Evolutionary conservation across 2,113 vertebrate genomes (phyloP).

Genomic region (Asarcornis scutulata): DNA sequence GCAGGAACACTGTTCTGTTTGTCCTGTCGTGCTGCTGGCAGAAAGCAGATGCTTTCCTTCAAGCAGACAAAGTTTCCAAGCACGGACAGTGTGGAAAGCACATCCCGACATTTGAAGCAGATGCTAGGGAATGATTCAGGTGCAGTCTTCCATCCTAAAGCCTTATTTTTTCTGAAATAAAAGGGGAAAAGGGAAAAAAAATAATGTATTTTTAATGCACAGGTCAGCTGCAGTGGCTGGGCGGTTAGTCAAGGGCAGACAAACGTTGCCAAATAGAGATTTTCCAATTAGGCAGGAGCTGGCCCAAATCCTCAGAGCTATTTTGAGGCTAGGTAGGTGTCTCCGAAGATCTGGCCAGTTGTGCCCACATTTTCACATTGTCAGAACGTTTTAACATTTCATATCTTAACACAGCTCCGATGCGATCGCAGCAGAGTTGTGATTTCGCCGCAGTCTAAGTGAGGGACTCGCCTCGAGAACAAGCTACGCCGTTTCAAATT

Average conservation of each 20-base stretch:
- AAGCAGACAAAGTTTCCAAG: background rate
- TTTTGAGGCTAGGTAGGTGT: background rate
- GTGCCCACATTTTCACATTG: background rate
- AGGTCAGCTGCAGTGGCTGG: background rate
- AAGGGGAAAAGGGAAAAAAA: background rate
- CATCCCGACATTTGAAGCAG: background rate
- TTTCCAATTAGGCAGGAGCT: background rate
- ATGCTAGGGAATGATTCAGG: slow-evolving; percentile 26
- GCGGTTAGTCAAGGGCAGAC: background rate
- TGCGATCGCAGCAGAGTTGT: background rate
- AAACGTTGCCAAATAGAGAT: slow-evolving; percentile 27
- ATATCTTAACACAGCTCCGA: background rate
- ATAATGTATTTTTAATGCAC: background rate
- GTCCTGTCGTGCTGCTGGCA: background rate
- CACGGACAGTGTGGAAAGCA: background rate
- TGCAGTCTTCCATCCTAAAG: background rate
- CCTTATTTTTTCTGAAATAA: background rate
- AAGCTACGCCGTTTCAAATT: background rate
- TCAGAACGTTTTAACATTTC: background rate
- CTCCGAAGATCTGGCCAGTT: background rate
- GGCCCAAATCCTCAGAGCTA: background rate
- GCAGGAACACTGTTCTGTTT: slow-evolving; percentile 23
- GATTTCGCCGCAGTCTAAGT: background rate
- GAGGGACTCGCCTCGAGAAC: background rate
- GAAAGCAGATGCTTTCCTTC: slow-evolving; percentile 53